A percentile compares a stretch with the other conserved stretches of the same genome.
These are phyloP conservation scores for Diploptera punctata DNA, from an alignment of 2,888 invertebrate species.

Conservation along the genomic window DNA sequence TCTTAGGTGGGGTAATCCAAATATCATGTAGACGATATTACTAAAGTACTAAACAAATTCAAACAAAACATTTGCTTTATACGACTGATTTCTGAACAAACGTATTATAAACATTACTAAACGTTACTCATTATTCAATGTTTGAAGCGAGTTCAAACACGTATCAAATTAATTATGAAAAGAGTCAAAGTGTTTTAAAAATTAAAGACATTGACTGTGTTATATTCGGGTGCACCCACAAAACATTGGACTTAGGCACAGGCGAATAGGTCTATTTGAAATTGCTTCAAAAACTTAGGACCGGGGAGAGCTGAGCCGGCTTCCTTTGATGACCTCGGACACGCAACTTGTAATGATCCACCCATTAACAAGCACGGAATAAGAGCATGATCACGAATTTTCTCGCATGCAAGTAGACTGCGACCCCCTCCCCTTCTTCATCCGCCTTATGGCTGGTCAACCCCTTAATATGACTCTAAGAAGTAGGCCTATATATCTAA, in stretches of 20 bases:
- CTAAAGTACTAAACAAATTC: no score
- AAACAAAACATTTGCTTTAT: no score
- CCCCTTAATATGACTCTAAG: neutral
- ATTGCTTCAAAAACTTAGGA: neutral
- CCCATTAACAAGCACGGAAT: slow-evolving; percentile 30
- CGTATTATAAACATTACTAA: no score
- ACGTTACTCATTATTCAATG: no score
- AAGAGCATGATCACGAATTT: slow-evolving; percentile 27
- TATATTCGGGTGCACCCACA: no score
- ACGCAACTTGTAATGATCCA: slow-evolving; percentile 33
- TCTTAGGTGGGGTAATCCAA: no score
- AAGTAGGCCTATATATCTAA: neutral
- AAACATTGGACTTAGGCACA: neutral
- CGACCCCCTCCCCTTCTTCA: neutral
- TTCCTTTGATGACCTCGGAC: slow-evolving; percentile 31
- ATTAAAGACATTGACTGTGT: no score
- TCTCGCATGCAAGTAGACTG: slow-evolving; percentile 29
- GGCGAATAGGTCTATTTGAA: neutral
- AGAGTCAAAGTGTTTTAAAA: no score
- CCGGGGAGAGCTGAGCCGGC: slow-evolving; percentile 13
- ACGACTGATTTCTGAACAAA: no score
- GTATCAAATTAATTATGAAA: no score
- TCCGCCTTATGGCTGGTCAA: slow-evolving; percentile 6
- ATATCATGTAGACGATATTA: no score
- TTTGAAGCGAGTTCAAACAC: no score